These are phyloP conservation scores for Drosophila formosana DNA, from an alignment of 2,888 invertebrate species.

Conservation along the genomic window DNA sequence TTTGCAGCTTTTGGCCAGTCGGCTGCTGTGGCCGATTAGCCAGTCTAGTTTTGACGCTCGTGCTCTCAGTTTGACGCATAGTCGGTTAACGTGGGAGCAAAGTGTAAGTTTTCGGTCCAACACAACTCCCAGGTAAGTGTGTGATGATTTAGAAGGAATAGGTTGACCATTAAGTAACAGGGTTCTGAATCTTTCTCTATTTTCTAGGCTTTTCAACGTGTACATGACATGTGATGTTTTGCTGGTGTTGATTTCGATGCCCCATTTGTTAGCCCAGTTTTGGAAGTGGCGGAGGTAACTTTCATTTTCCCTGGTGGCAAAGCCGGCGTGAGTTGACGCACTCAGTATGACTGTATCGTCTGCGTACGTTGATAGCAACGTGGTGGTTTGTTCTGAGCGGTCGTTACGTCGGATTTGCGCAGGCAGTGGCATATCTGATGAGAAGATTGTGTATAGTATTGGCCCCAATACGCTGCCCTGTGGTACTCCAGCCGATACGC, in stretches of 20 bases:
- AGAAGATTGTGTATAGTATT: constrained; percentile 11
- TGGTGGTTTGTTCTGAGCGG: background rate
- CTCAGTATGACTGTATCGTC: constrained; percentile 17
- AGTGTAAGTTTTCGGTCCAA: background rate
- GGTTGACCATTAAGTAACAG: background rate
- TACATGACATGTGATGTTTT: background rate
- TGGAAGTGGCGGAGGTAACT: background rate
- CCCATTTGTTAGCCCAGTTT: constrained; percentile 2
- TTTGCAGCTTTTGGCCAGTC: constrained; percentile 8
- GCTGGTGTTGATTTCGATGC: background rate
- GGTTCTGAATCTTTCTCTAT: background rate
- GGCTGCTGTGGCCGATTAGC: background rate
- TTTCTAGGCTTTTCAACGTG: background rate
- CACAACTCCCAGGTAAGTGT: background rate
- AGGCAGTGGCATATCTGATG: constrained; percentile 25
- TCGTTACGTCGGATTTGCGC: background rate
- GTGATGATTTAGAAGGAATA: background rate
- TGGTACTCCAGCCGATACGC: constrained; percentile 13
- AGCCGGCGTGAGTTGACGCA: background rate
- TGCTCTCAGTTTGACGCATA: background rate
- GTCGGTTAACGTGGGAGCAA: background rate
- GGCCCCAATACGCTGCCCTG: constrained; percentile 27
- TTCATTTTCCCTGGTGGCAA: background rate
- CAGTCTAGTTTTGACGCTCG: background rate
- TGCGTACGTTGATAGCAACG: constrained; percentile 6